Conservation (phyloP, 2,113 vertebrate genomes). For the Cinclus cinclus region DNA sequence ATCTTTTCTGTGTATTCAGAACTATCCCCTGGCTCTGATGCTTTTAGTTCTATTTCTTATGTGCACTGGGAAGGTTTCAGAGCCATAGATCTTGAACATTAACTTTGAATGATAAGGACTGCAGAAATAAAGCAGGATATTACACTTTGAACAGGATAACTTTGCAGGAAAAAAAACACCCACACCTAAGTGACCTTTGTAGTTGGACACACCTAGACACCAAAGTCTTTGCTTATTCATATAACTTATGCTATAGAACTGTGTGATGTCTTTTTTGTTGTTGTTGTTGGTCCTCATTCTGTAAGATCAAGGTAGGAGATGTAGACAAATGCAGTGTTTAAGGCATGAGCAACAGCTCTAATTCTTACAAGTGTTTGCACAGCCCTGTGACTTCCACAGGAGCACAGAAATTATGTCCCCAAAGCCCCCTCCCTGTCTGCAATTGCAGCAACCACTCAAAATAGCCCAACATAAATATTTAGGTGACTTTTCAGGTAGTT, state of each 20-base stretch:
- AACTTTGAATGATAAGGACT: background rate
- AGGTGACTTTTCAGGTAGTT: background rate
- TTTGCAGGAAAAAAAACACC: background rate
- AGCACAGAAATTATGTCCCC: background rate
- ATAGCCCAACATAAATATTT: background rate
- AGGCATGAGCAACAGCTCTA: background rate
- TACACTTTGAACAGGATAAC: background rate
- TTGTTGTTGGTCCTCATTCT: background rate
- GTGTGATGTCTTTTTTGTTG: background rate
- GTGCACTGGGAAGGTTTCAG: background rate
- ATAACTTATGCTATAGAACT: background rate
- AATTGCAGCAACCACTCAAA: background rate
- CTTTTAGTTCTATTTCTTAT: background rate
- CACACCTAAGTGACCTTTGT: background rate
- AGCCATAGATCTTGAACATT: background rate
- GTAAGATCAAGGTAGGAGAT: background rate
- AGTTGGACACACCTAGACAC: background rate
- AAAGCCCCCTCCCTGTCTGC: background rate
- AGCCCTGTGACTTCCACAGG: background rate
- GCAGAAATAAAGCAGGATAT: background rate
- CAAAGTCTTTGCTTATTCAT: background rate
- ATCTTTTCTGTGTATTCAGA: background rate
- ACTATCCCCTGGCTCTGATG: accelerated
- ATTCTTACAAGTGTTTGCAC: background rate
- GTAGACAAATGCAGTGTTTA: background rate